Conservation (phyloP, 2,888 invertebrate genomes). For the Dioctria linearis region DNA sequence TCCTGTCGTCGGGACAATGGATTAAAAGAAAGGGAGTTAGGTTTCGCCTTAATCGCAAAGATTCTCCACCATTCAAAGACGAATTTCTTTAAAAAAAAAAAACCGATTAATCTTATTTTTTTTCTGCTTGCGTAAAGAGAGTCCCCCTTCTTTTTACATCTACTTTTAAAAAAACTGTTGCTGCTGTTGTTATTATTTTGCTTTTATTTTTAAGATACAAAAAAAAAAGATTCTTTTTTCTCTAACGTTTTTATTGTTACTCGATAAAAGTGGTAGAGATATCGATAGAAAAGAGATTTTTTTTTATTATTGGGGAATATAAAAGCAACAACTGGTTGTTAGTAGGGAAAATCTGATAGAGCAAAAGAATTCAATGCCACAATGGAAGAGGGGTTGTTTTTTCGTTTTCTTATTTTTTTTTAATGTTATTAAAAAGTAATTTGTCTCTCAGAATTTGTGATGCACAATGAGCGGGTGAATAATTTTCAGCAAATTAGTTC, state of each 20-base stretch:
- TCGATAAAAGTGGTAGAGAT: conserved; percentile 34
- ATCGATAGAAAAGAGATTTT: conserved; percentile 35
- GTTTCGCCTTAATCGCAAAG: conserved; percentile 29
- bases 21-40: conserved; percentile 22
- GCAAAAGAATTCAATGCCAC: conserved; percentile 5
- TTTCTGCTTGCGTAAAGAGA: neutral
- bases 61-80: conserved; percentile 33
- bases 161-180: neutral
- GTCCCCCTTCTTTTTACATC: neutral
- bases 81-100: conserved; percentile 33
- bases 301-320: neutral
- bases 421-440: conserved; percentile 53
- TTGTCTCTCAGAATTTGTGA: neutral
- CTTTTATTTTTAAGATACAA: neutral
- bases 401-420: conserved; percentile 21
- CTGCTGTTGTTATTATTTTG: conserved; percentile 12
- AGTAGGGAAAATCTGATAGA: conserved; percentile 1
- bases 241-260: conserved; percentile 41
- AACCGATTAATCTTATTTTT: conserved; percentile 52
- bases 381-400: conserved; percentile 8
- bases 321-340: conserved; percentile 21
- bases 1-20: conserved; percentile 10
- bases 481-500: neutral
- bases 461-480: neutral
- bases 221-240: conserved; percentile 26